Conservation (phyloP, 2,113 vertebrate genomes). For the Chloropsis hardwickii region DNA sequence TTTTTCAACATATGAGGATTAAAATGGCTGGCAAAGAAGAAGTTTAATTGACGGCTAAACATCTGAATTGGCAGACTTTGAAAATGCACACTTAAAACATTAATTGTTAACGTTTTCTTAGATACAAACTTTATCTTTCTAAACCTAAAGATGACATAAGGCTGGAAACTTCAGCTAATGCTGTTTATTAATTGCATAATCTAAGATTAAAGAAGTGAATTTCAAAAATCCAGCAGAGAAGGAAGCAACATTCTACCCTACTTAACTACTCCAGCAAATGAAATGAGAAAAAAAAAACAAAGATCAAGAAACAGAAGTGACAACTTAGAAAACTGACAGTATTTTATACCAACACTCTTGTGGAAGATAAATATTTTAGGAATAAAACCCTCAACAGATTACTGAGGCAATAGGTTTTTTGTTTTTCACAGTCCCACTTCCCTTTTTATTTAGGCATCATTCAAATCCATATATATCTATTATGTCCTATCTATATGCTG, state of each 20-base stretch:
- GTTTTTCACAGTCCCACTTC: background rate
- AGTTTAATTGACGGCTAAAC: background rate
- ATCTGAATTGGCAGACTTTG: background rate
- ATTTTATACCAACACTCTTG: background rate
- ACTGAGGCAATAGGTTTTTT: background rate
- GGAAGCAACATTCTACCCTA: background rate
- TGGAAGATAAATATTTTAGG: background rate
- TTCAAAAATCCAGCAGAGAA: background rate
- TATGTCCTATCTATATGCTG: background rate
- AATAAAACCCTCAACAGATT: background rate
- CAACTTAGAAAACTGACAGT: background rate
- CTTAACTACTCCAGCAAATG: background rate
- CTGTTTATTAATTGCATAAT: background rate
- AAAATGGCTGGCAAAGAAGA: background rate
- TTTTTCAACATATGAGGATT: background rate
- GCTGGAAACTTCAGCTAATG: background rate
- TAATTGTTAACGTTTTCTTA: background rate
- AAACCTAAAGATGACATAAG: background rate
- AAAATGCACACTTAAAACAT: background rate
- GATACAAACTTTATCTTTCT: background rate
- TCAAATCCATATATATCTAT: background rate
- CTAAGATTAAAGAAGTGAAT: background rate
- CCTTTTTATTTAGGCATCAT: background rate
- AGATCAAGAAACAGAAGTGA: background rate
- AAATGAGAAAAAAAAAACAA: background rate